These are phyloP conservation scores for Perizoma flavofasciatum DNA, from an alignment of 2,888 invertebrate species.

Conservation along the genomic window DNA sequence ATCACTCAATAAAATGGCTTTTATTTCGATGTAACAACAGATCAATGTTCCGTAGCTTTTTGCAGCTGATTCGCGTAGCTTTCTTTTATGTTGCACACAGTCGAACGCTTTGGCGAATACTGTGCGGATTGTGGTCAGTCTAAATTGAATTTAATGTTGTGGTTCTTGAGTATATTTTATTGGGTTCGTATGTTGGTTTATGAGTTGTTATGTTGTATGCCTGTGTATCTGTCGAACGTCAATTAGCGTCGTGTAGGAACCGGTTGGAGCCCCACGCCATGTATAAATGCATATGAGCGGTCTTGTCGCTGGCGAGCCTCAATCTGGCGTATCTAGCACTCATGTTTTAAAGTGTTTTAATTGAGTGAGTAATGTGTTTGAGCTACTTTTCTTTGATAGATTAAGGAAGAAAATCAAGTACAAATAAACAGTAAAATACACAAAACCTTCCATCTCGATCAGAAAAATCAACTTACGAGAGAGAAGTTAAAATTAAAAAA, in stretches of 20 bases:
- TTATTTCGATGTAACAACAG: slow-evolving; percentile 72
- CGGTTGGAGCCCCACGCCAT: slow-evolving; percentile 63
- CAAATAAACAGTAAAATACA: neutral
- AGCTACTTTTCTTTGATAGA: slow-evolving; percentile 8
- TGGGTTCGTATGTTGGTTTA: slow-evolving; percentile 45
- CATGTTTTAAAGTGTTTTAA: slow-evolving; percentile 49
- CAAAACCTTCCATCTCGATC: neutral
- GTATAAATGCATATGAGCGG: slow-evolving; percentile 59
- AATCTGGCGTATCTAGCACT: slow-evolving; percentile 52
- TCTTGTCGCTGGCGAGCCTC: slow-evolving; percentile 47
- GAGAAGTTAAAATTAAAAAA: too few species aligned
- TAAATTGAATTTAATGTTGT: slow-evolving; percentile 59
- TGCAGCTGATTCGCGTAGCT: slow-evolving; percentile 54
- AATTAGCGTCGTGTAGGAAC: slow-evolving; percentile 71
- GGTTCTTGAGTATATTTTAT: slow-evolving; percentile 49
- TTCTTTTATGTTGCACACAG: slow-evolving; percentile 58
- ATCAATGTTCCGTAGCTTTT: slow-evolving; percentile 70
- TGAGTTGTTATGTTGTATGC: slow-evolving; percentile 50
- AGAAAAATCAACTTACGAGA: slow-evolving; percentile 1
- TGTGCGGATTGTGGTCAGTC: slow-evolving; percentile 46
- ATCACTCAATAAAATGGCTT: slow-evolving; percentile 79
- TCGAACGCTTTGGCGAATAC: slow-evolving; percentile 65
- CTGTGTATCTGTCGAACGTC: slow-evolving; percentile 63
- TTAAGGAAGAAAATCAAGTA: neutral
- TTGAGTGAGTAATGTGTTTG: slow-evolving; percentile 38